Evolutionary conservation across 2,113 vertebrate species (phyloP), one percentile per base, ranked within the genome.

Genomic region (Bubo scandiacus): DNA sequence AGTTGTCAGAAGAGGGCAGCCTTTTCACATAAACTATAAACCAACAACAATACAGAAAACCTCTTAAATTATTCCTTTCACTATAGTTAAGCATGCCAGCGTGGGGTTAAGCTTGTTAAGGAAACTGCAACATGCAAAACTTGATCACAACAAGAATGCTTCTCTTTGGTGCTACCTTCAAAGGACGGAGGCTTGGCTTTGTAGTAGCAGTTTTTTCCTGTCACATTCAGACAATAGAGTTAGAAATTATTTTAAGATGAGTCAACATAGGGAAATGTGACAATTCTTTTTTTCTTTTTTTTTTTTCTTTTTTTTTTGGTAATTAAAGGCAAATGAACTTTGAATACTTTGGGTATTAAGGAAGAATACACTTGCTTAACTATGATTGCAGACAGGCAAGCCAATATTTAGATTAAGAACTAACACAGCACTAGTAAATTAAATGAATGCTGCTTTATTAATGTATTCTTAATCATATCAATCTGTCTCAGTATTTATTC

Each of bases 1-100:
- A 84, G 2, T 72, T 85, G 95, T 96, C 97, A 97, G 96, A 96
- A 97, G 97, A 95, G 97, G 97, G 97, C 97, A 97, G 96, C 85
- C 93, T 97, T 91, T 96, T 96, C 97, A 86, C 88, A 94, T 83
- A 62, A 85, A 96, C 70, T 88, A 25, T 88, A 96, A 93, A 88
- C 9, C 29, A 91, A 85, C 32, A 94, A 67, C 21, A 62, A 40
- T 25, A 47, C 22, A 68, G 52, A 81, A 91, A 94, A 88, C 26
- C 51, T 36, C 23, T 74, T n/a, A 93, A 91, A 86, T 82, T 42
- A 42, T 38, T 95, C 71, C 26, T 85, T 80, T 95, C 30, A 11
- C 73, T 83, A 3, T 11, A 68, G 23, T 57, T 83, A 61, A 51
- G n/a, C 59, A 25, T 63, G 63, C 10, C 80, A 70, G 5, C 21